Evolutionary conservation across 2,113 vertebrate species (phyloP).

Genomic region (Apteryx mantelli): DNA sequence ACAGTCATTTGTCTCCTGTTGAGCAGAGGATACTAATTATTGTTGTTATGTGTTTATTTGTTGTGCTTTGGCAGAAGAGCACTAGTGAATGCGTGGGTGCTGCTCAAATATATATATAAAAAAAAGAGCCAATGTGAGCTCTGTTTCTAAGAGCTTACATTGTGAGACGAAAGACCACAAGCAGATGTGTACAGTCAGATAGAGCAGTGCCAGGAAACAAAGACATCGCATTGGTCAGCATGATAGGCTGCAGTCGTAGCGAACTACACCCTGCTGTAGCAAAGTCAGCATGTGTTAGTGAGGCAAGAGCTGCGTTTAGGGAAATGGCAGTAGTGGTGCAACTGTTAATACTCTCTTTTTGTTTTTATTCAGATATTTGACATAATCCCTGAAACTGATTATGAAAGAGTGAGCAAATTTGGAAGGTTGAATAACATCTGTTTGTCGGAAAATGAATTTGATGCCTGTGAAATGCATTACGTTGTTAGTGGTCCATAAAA

Average conservation of each 20-base stretch:
- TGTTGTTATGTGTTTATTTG: neutral
- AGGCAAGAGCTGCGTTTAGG: neutral
- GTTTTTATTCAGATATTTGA: neutral
- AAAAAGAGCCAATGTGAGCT: neutral
- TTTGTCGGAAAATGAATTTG: neutral
- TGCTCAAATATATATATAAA: neutral
- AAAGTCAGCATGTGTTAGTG: rapidly evolving
- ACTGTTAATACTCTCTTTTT: neutral
- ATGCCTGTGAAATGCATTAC: neutral
- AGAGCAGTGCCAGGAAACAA: neutral
- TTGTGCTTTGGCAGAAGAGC: neutral
- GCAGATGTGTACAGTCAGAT: neutral
- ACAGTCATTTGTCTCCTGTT: too few species aligned
- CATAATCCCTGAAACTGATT: neutral
- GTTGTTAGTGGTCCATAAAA: neutral
- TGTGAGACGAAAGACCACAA: neutral
- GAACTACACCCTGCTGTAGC: rapidly evolving
- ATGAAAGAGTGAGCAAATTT: neutral
- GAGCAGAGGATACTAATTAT: too few species aligned
- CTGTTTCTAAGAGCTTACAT: neutral
- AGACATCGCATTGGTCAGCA: rapidly evolving
- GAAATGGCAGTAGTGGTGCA: neutral
- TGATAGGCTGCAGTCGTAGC: neutral
- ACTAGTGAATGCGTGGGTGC: rapidly evolving
- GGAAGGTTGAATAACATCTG: neutral